phyloP scores from a whole-genome alignment of 2,113 vertebrate species.

The Myocastor coypus region DNA sequence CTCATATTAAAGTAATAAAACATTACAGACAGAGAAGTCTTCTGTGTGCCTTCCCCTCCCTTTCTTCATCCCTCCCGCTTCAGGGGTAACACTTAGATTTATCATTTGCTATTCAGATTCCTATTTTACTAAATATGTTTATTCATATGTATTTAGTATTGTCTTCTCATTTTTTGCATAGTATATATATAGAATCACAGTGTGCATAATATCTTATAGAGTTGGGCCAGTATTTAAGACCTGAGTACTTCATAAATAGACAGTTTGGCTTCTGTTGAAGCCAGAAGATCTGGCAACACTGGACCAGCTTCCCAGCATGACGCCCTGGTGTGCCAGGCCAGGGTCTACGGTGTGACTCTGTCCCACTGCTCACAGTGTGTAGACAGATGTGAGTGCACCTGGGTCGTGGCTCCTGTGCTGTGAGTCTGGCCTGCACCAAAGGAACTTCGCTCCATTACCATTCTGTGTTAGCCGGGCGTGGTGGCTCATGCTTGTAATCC shows the following conservation, averaged over 20 bases:
- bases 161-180: slow-evolving; percentile 60
- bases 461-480: neutral
- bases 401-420: slow-evolving; percentile 32
- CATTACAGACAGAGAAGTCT: neutral
- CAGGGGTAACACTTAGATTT: neutral
- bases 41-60: neutral
- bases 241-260: slow-evolving; percentile 47
- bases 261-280: slow-evolving; percentile 65
- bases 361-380: slow-evolving; percentile 50
- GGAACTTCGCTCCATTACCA: neutral
- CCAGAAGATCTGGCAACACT: slow-evolving; percentile 50
- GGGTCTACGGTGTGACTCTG: neutral
- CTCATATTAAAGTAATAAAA: slow-evolving; percentile 68
- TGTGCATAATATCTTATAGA: slow-evolving; percentile 20
- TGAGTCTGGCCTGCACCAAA: neutral
- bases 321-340: neutral
- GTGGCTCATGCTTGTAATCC: no score
- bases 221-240: slow-evolving; percentile 58
- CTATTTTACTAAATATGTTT: slow-evolving; percentile 40
- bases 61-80: neutral
- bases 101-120: neutral
- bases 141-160: slow-evolving; percentile 26
- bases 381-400: slow-evolving; percentile 73
- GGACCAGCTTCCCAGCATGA: slow-evolving; percentile 62
- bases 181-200: neutral